Evolutionary conservation across 30 jellyfish, hydroid and myxozoan species (phyloP).

Genomic region (Chironex yamaguchii): DNA sequence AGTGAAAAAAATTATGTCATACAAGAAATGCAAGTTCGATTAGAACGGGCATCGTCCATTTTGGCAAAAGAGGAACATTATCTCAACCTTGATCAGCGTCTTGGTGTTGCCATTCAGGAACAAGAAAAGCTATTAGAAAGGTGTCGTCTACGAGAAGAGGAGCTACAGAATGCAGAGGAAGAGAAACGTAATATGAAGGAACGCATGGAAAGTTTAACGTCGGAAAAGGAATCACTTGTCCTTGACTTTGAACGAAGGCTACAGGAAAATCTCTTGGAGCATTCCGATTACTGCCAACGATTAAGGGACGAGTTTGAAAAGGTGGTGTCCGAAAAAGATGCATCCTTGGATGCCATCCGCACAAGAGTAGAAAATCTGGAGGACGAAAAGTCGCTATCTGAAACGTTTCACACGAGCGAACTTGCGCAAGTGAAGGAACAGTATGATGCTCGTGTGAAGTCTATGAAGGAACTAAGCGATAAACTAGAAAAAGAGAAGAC

Average conservation of each 20-base stretch:
- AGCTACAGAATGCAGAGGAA: neutral
- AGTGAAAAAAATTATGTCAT: conserved; percentile 63
- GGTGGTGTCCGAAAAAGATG: conserved; percentile 45
- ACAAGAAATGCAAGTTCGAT: conserved; percentile 63
- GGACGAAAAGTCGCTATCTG: neutral
- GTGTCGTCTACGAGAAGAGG: conserved; percentile 5
- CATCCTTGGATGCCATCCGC: conserved; percentile 1
- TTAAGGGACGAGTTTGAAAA: conserved; percentile 65
- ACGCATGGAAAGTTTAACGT: conserved; percentile 37
- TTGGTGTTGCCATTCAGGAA: conserved; percentile 57
- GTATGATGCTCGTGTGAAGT: neutral
- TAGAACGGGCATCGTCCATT: conserved; percentile 84
- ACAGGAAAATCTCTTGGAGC: conserved; percentile 51
- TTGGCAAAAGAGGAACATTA: conserved; percentile 77
- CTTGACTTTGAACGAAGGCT: conserved; percentile 73
- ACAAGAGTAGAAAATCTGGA: conserved; percentile 17
- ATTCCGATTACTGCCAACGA: conserved; percentile 67
- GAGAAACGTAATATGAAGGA: conserved; percentile 33
- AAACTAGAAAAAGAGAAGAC: conserved; percentile 58
- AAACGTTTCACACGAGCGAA: neutral
- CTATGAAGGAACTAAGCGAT: conserved; percentile 6
- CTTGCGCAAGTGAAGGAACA: conserved; percentile 9
- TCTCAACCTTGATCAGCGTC: conserved; percentile 71
- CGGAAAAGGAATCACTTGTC: conserved; percentile 70
- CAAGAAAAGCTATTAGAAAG: conserved; percentile 17